Base-by-base conservation (phyloP, 2,113 vertebrate species). In the Myotis brandtii region DNA sequence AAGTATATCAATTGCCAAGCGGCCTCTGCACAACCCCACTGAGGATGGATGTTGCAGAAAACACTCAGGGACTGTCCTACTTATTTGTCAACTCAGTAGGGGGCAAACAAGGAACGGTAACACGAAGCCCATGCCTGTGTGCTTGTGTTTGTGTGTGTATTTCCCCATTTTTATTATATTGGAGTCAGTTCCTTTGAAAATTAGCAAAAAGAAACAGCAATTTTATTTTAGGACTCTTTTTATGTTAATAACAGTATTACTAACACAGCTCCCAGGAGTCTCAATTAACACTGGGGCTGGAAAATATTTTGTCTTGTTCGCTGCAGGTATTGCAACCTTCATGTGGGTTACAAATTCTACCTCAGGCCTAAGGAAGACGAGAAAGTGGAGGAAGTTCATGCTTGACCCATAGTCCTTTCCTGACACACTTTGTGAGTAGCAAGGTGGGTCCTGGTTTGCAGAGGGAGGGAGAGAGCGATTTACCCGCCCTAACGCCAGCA, bases 71-170 rank as follows among this genome's bases (percentile, higher is more conserved):
- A 40, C 89, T 93, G 72, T 64, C 77, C 92, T 87, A 66, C 72
- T 94, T 91, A 70, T 46, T 89, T 87, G 77, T 82, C 67, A 82
- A 50, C 40, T 93, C 89, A 90, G 40, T 23, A n/a, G 62, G 46
- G 73, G 46, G 52, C 88, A 50, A 77, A 91, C 48, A 52, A 89
- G 23, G 16, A 54, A 50, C 32, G 16, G 20, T 67, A 70, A 37
- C 18, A 54, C 27, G 46, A 72, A 69, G 20, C 27, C 13, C 2
- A 34, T 37, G 25, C 69, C 2, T 82, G 59, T 12, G 20, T 14
- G 37, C 5, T 20, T 59, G 23, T 48, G 9, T 17, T 80, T 32
- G 5, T 46, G 10, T 62, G 17, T 16, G 17, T 20, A 32, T n/a
- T 88, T 85, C 27, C 12, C 67, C 3, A 50, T 83, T n/a, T 64